Conservation (phyloP, 2,797 vertebrate genomes). For the Phoeniculus purpureus region DNA sequence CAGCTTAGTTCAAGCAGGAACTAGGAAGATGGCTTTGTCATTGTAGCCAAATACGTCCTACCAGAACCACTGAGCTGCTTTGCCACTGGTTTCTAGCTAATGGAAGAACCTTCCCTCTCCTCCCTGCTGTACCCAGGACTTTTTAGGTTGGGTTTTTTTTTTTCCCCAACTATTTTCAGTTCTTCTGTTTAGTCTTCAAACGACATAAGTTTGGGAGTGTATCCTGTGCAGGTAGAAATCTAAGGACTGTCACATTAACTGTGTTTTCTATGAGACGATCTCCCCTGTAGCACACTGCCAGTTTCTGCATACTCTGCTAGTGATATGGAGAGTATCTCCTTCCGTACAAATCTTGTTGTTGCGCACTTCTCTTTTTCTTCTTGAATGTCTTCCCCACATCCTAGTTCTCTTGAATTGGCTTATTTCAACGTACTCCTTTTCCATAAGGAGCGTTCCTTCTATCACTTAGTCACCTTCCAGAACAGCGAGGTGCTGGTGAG, state of each 20-base stretch:
- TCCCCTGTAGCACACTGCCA: background rate
- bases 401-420: background rate
- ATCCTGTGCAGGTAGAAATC: background rate
- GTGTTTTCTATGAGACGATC: background rate
- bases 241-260: background rate
- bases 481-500: background rate
- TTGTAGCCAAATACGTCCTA: background rate
- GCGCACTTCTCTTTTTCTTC: background rate
- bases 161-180: background rate
- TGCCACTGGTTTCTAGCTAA: background rate
- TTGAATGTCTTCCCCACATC: background rate
- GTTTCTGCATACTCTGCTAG: background rate
- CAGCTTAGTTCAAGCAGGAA: background rate
- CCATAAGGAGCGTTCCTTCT: background rate
- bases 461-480: background rate
- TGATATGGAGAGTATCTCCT: background rate
- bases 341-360: background rate
- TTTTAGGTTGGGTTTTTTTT: background rate
- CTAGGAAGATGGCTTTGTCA: background rate
- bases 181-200: background rate
- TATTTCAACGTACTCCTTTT: background rate
- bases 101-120: background rate
- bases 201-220: background rate
- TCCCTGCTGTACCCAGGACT: background rate
- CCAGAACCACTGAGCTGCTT: background rate